Conservation (phyloP, 2,888 invertebrate species). For the Phyto melanocephala region DNA sequence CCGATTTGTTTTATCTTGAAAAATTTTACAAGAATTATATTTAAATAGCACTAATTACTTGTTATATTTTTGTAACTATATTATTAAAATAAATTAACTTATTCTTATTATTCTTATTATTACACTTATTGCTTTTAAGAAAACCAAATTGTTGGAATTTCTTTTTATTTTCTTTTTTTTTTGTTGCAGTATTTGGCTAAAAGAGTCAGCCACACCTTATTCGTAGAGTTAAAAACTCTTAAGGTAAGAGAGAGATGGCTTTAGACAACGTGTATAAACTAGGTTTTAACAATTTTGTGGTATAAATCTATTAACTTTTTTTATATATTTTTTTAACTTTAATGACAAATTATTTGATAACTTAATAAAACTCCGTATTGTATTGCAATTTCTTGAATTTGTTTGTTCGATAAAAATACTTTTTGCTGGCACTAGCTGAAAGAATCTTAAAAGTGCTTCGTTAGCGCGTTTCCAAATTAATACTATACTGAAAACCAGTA, state of each 20-base stretch:
- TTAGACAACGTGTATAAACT: conserved; percentile 41
- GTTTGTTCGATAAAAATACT: neutral
- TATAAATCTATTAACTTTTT: conserved; percentile 4
- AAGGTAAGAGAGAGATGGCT: conserved; percentile 53
- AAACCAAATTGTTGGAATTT: conserved; percentile 35
- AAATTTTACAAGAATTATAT: too few species aligned
- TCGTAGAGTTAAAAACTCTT: conserved; percentile 42
- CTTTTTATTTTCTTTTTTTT: neutral
- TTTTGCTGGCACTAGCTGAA: conserved; percentile 46
- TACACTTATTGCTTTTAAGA: neutral
- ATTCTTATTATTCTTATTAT: neutral
- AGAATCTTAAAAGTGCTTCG: conserved; percentile 43
- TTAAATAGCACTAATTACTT: too few species aligned
- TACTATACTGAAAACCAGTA: conserved; percentile 55
- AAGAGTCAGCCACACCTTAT: conserved; percentile 60
- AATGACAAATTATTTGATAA: neutral
- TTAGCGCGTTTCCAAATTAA: conserved; percentile 61
- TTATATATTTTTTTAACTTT: neutral
- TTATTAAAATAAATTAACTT: too few species aligned
- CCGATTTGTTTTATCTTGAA: neutral
- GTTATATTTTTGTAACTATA: too few species aligned
- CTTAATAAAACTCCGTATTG: neutral
- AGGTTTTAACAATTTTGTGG: neutral
- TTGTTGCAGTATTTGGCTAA: conserved; percentile 25
- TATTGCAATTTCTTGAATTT: neutral